Evolutionary conservation across 2,113 vertebrate species (phyloP).

Genomic region (Pipra filicauda): DNA sequence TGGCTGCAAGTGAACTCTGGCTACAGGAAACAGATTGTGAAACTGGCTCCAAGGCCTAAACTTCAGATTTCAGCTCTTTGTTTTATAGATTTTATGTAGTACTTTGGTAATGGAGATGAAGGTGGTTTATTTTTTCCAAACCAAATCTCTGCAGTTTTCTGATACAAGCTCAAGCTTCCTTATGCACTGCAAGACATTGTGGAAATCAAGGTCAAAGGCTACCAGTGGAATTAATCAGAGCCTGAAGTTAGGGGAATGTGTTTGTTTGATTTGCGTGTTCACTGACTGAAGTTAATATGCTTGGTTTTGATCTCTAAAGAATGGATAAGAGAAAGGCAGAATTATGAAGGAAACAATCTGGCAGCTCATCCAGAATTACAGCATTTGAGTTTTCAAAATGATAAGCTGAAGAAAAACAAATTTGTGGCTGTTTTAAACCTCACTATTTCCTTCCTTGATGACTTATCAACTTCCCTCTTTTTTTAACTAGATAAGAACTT

Average conservation of each 20-base stretch:
- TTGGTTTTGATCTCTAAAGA: constrained; percentile 52
- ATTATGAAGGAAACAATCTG: constrained; percentile 63
- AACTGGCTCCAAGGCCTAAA: constrained; percentile 59
- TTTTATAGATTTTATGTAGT: constrained; percentile 45
- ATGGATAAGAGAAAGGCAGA: constrained; percentile 38
- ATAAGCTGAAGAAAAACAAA: constrained; percentile 57
- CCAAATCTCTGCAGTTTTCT: constrained; percentile 50
- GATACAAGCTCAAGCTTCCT: constrained; percentile 4
- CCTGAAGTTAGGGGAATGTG: background rate
- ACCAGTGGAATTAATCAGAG: constrained; percentile 36
- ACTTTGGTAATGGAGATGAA: constrained; percentile 23
- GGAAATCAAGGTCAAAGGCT: constrained; percentile 63
- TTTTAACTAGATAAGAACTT: background rate
- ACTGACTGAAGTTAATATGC: constrained; percentile 27
- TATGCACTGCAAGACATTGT: constrained; percentile 21
- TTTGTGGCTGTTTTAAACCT: constrained; percentile 41
- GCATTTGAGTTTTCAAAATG: constrained; percentile 26
- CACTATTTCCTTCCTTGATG: constrained; percentile 62
- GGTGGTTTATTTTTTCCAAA: constrained; percentile 52
- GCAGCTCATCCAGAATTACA: constrained; percentile 41
- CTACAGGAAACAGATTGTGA: constrained; percentile 69
- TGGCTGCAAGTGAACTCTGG: constrained; percentile 55
- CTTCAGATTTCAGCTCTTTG: constrained; percentile 58
- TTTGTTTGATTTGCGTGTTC: constrained; percentile 31
- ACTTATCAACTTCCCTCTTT: constrained; percentile 45